Evolutionary conservation across 1,140 invertebrate species (phyloP).

Genomic region (Drosophila mauritiana): DNA sequence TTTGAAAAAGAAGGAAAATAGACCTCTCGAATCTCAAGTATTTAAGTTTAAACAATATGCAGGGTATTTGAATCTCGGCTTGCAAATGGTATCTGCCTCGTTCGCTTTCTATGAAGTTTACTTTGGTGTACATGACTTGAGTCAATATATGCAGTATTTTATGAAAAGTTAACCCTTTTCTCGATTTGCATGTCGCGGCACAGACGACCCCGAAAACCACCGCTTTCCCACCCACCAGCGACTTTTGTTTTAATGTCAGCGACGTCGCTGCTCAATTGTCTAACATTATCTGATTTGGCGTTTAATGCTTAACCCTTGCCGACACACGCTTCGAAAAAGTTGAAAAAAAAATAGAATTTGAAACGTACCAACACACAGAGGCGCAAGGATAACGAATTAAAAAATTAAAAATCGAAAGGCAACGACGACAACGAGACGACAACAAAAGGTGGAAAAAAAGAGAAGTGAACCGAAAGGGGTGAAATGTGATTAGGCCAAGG

Average conservation of each 20-base stretch:
- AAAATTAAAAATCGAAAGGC: conserved; percentile 83
- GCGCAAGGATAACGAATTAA: conserved; percentile 83
- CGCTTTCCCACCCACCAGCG: conserved; percentile 18
- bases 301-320: conserved; percentile 80
- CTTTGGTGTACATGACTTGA: conserved; percentile 76
- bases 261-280: conserved; percentile 77
- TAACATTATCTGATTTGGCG: conserved; percentile 83
- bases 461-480: conserved; percentile 65
- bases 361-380: conserved; percentile 21
- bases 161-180: conserved; percentile 76
- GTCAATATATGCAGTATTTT: conserved; percentile 79
- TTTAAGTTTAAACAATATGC: neutral
- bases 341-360: neutral
- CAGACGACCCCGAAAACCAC: conserved; percentile 29
- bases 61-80: neutral
- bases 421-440: conserved; percentile 63
- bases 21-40: no score
- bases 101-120: conserved; percentile 6
- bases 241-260: conserved; percentile 80
- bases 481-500: conserved; percentile 72
- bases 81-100: neutral
- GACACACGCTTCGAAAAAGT: conserved; percentile 58
- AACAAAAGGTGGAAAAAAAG: conserved; percentile 56
- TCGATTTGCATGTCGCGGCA: conserved; percentile 57
- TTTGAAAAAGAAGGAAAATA: no score